These are phyloP conservation scores for Tadarida brasiliensis DNA, from an alignment of 2,797 vertebrate species.

Conservation along the genomic window DNA sequence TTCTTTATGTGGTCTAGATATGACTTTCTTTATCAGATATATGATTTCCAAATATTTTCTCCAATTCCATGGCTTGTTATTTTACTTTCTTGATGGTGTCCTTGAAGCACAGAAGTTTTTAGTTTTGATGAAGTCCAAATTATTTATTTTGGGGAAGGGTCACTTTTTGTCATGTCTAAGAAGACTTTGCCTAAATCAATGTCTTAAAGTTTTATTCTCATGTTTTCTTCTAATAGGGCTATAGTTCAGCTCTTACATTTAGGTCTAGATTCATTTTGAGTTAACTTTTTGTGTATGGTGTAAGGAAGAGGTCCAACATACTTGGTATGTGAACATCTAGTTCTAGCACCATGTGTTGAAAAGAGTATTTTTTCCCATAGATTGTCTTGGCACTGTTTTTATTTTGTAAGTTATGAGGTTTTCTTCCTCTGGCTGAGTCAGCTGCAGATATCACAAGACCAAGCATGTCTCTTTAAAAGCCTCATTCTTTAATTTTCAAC, in stretches of 20 bases:
- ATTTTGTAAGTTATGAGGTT: neutral
- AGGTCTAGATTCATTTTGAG: neutral
- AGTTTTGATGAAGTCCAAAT: neutral
- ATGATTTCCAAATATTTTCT: neutral
- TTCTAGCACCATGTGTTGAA: neutral
- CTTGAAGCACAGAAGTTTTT: neutral
- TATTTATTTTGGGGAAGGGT: neutral
- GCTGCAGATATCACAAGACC: slow-evolving; percentile 42
- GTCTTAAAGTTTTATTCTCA: neutral
- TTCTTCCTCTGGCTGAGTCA: slow-evolving; percentile 45
- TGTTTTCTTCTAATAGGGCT: neutral
- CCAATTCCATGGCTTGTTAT: neutral
- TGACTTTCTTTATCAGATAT: neutral
- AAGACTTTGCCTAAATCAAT: neutral
- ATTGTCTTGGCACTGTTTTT: neutral
- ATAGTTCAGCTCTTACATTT: neutral
- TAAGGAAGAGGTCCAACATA: neutral
- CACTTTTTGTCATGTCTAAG: neutral
- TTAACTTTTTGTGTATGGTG: neutral
- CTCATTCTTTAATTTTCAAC: slow-evolving; percentile 44
- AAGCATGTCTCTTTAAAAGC: slow-evolving; percentile 35
- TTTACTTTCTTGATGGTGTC: neutral
- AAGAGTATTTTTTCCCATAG: neutral
- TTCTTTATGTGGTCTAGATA: neutral
- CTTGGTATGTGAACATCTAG: neutral